A percentile compares a stretch with the other conserved stretches of the same genome.
Evolutionary conservation across 1,140 invertebrate species (phyloP).

Genomic region (Elysia chlorotica): DNA sequence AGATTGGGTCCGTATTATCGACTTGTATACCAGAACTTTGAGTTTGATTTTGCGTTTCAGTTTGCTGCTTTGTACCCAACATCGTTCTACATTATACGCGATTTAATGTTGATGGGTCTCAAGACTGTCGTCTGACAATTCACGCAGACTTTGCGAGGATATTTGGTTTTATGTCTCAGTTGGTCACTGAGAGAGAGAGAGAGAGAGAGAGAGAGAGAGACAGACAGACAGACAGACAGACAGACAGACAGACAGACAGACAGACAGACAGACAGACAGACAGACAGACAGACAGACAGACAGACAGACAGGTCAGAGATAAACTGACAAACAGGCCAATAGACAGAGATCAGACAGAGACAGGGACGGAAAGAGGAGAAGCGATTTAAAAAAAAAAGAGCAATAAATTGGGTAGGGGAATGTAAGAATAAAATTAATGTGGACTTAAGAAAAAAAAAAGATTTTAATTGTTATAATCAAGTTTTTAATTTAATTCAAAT

Average conservation of each 20-base stretch:
- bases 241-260: conserved; percentile 3
- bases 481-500: no score
- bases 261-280: conserved; percentile 8
- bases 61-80: no score
- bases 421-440: no score
- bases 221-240: neutral
- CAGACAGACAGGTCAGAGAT: neutral
- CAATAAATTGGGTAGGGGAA: no score
- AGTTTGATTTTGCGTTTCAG: neutral
- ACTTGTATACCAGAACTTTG: neutral
- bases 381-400: no score
- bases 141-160: conserved; percentile 30
- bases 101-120: no score
- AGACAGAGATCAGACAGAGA: no score
- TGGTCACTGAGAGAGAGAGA: conserved; percentile 40
- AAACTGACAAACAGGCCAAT: no score
- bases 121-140: conserved; percentile 53
- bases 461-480: no score
- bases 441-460: no score
- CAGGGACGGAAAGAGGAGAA: no score
- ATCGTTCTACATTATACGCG: no score
- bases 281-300: conserved; percentile 27
- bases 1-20: neutral
- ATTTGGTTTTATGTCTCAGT: conserved; percentile 30
- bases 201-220: neutral